Conservation (phyloP, 37 sponge, comb jelly and placozoan genomes). For the Bolinopsis microptera region DNA sequence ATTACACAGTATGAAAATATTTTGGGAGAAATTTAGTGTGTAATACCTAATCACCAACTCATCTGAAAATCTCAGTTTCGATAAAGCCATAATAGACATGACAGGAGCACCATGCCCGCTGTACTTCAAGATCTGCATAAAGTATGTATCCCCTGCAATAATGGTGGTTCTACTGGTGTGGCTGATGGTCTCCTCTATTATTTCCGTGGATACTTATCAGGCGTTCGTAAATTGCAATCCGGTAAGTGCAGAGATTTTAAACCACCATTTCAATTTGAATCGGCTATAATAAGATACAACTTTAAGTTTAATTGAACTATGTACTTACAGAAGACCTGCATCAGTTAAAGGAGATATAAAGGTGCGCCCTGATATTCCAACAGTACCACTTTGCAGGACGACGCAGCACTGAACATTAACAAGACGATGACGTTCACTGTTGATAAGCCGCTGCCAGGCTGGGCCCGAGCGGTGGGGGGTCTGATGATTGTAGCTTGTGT, state of each 20-base stretch:
- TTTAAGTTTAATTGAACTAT: no score
- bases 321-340: no score
- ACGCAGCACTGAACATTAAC: background rate
- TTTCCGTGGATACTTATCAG: background rate
- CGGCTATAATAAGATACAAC: background rate
- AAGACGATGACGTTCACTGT: background rate
- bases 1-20: no score
- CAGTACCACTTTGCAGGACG: no score
- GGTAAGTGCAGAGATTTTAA: background rate
- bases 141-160: constrained; percentile 8
- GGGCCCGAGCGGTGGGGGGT: background rate
- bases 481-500: background rate
- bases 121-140: constrained; percentile 58
- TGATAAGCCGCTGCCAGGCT: background rate
- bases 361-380: no score
- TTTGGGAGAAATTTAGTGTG: no score
- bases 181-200: background rate
- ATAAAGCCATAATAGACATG: background rate
- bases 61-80: constrained; percentile 16
- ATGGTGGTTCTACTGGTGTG: constrained; percentile 15
- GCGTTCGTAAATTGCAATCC: constrained; percentile 39
- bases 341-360: no score
- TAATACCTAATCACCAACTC: no score
- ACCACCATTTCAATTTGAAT: background rate
- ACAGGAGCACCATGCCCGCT: constrained; percentile 29